Evolutionary conservation across 2,113 vertebrate genomes (phyloP).

Genomic region (Paramormyrops kingsleyae): DNA sequence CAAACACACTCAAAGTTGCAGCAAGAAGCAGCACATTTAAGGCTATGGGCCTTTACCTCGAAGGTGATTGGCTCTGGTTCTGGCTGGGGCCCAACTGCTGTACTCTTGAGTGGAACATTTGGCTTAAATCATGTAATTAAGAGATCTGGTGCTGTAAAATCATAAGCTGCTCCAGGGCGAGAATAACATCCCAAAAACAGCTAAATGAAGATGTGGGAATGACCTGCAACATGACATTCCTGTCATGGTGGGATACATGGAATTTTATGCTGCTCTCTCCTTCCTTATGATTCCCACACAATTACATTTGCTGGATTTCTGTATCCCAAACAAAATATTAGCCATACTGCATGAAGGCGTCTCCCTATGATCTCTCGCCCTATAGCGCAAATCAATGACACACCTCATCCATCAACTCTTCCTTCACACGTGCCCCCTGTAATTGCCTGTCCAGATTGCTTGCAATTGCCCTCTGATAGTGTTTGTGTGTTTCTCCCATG

Average conservation of each 20-base stretch:
- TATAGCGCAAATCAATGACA: constrained; percentile 19
- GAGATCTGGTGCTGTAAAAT: background rate
- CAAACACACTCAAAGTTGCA: background rate
- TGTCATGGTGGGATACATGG: background rate
- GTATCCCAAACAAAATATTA: background rate
- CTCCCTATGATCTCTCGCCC: background rate
- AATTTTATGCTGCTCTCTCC: background rate
- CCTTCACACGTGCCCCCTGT: constrained; percentile 38
- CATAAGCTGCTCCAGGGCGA: background rate
- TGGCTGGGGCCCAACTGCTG: background rate
- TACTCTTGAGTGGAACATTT: background rate
- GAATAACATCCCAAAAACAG: background rate
- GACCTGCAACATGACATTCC: background rate
- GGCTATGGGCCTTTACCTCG: background rate
- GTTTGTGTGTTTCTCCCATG: constrained; percentile 64
- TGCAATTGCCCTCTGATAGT: constrained; percentile 44
- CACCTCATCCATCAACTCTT: constrained; percentile 24
- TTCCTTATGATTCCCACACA: background rate
- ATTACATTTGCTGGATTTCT: background rate
- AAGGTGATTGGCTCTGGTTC: background rate
- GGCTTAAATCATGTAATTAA: background rate
- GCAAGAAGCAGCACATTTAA: background rate
- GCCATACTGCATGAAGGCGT: background rate
- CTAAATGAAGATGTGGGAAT: background rate
- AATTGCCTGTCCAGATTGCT: background rate